Evolutionary conservation across 2,113 vertebrate species (phyloP).

Genomic region (Melanerpes formicivorus): DNA sequence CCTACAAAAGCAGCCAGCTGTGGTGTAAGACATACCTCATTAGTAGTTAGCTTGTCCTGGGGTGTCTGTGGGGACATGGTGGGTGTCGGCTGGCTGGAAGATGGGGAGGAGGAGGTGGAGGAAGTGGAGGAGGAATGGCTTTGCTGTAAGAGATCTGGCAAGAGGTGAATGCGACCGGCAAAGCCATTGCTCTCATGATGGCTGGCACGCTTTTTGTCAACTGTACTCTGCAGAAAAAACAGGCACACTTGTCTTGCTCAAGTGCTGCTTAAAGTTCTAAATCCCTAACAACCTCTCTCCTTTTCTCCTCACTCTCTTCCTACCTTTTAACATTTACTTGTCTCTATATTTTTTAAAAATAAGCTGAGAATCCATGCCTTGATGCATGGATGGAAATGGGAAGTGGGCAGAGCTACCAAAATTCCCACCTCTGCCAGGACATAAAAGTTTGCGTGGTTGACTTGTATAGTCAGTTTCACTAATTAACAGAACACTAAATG

Average conservation of each 20-base stretch:
- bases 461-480: not conserved
- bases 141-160: constrained; percentile 99
- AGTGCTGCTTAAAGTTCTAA: constrained; percentile 81
- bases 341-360: not conserved
- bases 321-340: not conserved
- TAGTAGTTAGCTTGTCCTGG: constrained; percentile 94
- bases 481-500: constrained; percentile 3
- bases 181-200: constrained; percentile 97
- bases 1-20: constrained; percentile 84
- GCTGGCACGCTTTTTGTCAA: constrained; percentile 95
- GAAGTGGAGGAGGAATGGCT: constrained; percentile 98
- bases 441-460: not conserved
- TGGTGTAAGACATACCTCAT: constrained; percentile 93
- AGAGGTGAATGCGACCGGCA: constrained; percentile 96
- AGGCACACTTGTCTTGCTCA: constrained; percentile 94
- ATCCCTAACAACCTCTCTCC: constrained; percentile 67
- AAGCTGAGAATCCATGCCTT: constrained; percentile 7
- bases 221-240: constrained; percentile 99
- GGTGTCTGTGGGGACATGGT: constrained; percentile 97
- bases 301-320: constrained; percentile 39
- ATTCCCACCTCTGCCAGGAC: not conserved
- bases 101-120: constrained; percentile 90
- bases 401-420: constrained; percentile 7
- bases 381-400: constrained; percentile 31
- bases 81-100: constrained; percentile 95